Percentiles rank a stretch among this genome's conserved stretches.
phyloP scores from a whole-genome alignment of 1,140 invertebrate species.

The Sinonovacula constricta region DNA sequence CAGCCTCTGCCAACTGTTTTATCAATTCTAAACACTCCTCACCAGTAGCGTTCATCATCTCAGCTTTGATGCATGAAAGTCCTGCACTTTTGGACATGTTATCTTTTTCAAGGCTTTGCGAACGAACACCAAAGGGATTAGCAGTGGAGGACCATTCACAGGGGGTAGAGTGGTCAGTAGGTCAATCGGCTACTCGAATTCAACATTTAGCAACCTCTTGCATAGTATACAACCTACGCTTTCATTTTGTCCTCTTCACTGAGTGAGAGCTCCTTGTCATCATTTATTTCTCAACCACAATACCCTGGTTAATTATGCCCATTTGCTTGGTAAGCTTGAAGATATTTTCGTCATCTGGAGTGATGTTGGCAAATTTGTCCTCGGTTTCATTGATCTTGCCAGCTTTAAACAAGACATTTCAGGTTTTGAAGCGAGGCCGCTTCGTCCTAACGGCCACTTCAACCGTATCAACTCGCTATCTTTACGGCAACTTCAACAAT shows the following conservation, averaged over 20 bases:
- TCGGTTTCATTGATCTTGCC: too few relatives aligned
- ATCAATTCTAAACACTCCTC: slow-evolving; percentile 17
- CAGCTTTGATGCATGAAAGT: slow-evolving; percentile 23
- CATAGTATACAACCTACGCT: slow-evolving; percentile 20
- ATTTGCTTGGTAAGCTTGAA: slow-evolving; percentile 25
- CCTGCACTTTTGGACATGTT: slow-evolving; percentile 9
- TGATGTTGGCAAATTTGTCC: slow-evolving; percentile 10
- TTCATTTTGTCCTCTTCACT: slow-evolving; percentile 20
- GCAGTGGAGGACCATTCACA: slow-evolving; percentile 4
- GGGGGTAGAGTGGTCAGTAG: too few relatives aligned
- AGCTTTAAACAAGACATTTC: too few relatives aligned
- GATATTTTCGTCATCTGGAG: slow-evolving; percentile 6
- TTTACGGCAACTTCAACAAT: too few relatives aligned
- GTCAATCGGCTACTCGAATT: slow-evolving; percentile 24
- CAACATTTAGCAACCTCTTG: slow-evolving; percentile 21
- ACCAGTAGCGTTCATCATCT: slow-evolving; percentile 42
- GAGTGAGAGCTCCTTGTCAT: slow-evolving; percentile 15
- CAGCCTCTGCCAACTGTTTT: slow-evolving; percentile 17
- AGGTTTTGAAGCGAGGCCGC: too few relatives aligned
- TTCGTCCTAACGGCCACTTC: too few relatives aligned
- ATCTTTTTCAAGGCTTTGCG: slow-evolving; percentile 13
- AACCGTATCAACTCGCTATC: too few relatives aligned
- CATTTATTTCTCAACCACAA: slow-evolving; percentile 24
- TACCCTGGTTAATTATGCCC: slow-evolving; percentile 24
- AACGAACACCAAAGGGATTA: neutral